Base-by-base conservation (phyloP, 2,113 vertebrate genomes). In the Struthidea cinerea region DNA sequence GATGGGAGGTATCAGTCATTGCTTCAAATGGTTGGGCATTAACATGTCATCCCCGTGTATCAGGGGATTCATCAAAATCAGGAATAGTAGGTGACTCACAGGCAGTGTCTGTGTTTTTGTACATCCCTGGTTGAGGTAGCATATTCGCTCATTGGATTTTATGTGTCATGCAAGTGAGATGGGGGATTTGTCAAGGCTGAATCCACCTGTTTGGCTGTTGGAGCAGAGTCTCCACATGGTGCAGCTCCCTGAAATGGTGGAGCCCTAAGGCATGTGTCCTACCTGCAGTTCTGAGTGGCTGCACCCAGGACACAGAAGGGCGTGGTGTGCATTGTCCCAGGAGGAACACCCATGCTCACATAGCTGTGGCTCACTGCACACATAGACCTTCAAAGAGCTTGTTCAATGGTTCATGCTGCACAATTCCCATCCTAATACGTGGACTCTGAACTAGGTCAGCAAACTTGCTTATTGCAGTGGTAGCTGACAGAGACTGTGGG, bases 321-420 rank as follows among this genome's bases (percentile, higher is more conserved):
- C 56, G 37, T 12, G 18, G 24, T 0, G 4, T 19, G 33, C 33
- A 33, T 35, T 0, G 0, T 26, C 35, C 26, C 1, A 1, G 47
- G 47, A 55, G 27, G 17, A 68, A 8, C 39, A 75, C 7, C 44
- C 53, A 27, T 1, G 3, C 28, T 10, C 13, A 9, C 2, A 0
- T 0, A 35, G 74, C 30, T 76, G 6, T 19, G 18, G 33, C 19
- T 93, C 15, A 1, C 69, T 76, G 81, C 41, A 47, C 30, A 21
- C 39, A 20, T 10, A 6, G 20, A 35, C 7, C 6, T 46, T 63
- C 61, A 42, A 32, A 83, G 15, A 60, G 5, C 41, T 74, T 82
- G 32, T 75, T 63, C 70, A 37, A 1, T 39, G 27, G 13, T 26
- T 47, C 1, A 0, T 46, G 27, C 21, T 82, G 33, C 44, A 57